phyloP scores from a whole-genome alignment of 2,113 vertebrate genomes.

The Malaclemys terrapin region DNA sequence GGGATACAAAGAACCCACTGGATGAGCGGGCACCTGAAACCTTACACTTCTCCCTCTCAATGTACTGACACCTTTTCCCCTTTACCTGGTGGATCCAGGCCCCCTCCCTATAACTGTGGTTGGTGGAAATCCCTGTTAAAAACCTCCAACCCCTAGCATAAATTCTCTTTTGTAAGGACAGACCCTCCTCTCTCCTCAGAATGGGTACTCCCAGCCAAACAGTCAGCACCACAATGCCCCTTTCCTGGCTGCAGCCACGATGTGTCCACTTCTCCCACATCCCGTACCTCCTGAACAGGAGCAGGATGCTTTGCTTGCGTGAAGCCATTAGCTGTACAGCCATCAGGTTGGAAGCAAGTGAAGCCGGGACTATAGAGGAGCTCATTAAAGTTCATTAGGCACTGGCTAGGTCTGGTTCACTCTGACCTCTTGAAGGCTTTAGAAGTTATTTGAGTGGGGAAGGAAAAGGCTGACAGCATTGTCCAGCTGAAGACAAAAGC shows the following conservation, averaged over 20 bases:
- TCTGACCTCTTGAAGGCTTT: not conserved
- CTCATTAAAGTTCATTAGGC: not conserved
- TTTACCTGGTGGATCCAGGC: not conserved
- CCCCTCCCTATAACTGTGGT: not conserved
- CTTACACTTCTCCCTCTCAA: not conserved
- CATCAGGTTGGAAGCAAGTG: not conserved
- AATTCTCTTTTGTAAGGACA: rapidly evolving
- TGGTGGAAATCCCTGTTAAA: not conserved
- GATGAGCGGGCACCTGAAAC: rapidly evolving
- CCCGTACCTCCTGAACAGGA: not conserved
- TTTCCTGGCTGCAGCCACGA: not conserved
- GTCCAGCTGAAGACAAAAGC: not conserved
- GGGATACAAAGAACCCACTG: not conserved
- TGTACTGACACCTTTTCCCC: not conserved
- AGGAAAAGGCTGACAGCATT: not conserved
- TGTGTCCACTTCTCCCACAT: not conserved
- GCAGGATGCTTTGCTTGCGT: not conserved
- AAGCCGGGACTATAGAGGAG: not conserved
- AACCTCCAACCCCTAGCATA: not conserved
- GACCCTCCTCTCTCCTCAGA: not conserved
- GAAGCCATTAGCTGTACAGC: not conserved
- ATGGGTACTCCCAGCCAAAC: not conserved
- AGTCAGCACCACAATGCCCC: not conserved
- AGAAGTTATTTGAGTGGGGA: not conserved
- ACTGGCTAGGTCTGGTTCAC: not conserved